Percentiles rank a stretch among this genome's conserved stretches.
phyloP scores from a whole-genome alignment of 2,113 vertebrate species.

The Pterocles orientalis region DNA sequence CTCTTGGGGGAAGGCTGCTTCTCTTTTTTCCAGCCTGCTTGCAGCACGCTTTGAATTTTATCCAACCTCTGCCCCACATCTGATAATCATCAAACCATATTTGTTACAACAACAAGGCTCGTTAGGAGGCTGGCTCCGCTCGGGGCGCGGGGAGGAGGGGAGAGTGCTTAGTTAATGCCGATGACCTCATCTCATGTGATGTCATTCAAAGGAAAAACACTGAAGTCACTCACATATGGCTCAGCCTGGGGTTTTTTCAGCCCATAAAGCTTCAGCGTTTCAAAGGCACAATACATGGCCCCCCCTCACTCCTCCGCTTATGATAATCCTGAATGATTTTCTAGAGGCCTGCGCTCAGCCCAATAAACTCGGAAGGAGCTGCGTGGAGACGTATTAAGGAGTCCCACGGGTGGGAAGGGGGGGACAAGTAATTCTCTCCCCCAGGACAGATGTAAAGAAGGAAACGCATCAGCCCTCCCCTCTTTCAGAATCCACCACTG shows the following conservation, averaged over 20 bases:
- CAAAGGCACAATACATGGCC: slow-evolving; percentile 48
- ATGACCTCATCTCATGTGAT: slow-evolving; percentile 74
- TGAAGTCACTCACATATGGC: slow-evolving; percentile 70
- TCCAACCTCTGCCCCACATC: slow-evolving; percentile 69
- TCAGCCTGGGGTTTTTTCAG: slow-evolving; percentile 63
- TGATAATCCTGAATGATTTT: slow-evolving; percentile 54
- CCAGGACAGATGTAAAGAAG: background rate
- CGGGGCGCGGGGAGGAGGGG: slow-evolving; percentile 18
- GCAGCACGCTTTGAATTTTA: slow-evolving; percentile 47
- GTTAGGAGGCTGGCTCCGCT: slow-evolving; percentile 67
- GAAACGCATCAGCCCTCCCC: background rate
- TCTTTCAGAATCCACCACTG: background rate
- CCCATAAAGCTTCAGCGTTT: slow-evolving; percentile 61
- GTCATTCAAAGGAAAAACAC: slow-evolving; percentile 73
- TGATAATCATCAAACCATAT: slow-evolving; percentile 73
- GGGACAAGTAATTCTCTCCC: background rate
- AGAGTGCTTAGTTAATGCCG: slow-evolving; percentile 58
- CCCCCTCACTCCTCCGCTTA: background rate
- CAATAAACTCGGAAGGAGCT: slow-evolving; percentile 21
- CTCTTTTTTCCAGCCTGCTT: background rate
- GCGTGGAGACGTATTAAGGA: slow-evolving; percentile 20
- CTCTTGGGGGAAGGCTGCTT: background rate
- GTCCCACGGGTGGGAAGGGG: fast-evolving
- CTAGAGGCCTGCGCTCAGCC: slow-evolving; percentile 39
- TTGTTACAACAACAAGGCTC: slow-evolving; percentile 70